These are phyloP conservation scores for Rallus crepitans DNA, from an alignment of 2,797 vertebrate species.

Conservation along the genomic window DNA sequence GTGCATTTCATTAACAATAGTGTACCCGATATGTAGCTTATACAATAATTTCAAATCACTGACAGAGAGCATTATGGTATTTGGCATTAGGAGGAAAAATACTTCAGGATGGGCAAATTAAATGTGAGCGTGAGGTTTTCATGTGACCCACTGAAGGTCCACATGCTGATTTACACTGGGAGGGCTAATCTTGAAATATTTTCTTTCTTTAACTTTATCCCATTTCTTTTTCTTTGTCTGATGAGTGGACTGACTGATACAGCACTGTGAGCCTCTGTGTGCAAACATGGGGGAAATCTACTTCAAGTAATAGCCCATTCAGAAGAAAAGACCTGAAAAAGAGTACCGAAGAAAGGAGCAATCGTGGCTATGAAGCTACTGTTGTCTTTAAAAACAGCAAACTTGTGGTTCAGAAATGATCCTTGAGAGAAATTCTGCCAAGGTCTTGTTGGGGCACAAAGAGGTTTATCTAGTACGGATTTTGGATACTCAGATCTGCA, in stretches of 20 bases:
- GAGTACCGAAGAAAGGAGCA: neutral
- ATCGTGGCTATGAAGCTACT: neutral
- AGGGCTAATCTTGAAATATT: constrained; percentile 64
- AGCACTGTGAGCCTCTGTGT: neutral
- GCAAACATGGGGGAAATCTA: neutral
- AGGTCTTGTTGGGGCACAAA: neutral
- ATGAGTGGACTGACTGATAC: neutral
- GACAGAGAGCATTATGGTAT: constrained; percentile 85
- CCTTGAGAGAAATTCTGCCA: neutral
- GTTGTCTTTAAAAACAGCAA: neutral
- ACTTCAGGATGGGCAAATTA: constrained; percentile 82
- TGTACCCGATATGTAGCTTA: constrained; percentile 82
- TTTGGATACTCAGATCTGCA: neutral
- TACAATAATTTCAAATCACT: constrained; percentile 85
- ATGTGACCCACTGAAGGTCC: constrained; percentile 58
- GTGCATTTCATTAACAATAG: constrained; percentile 91
- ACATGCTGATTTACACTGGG: constrained; percentile 59
- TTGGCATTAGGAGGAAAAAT: constrained; percentile 83
- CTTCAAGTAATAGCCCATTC: neutral
- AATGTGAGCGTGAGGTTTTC: constrained; percentile 76
- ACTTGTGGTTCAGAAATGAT: neutral
- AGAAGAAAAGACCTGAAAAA: neutral
- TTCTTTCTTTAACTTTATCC: constrained; percentile 61
- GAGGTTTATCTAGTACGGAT: neutral
- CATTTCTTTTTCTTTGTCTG: constrained; percentile 56